Percentiles rank a stretch among this genome's conserved stretches.
These are phyloP conservation scores for Malurus cyaneus DNA, from an alignment of 2,113 vertebrate species.

Conservation along the genomic window DNA sequence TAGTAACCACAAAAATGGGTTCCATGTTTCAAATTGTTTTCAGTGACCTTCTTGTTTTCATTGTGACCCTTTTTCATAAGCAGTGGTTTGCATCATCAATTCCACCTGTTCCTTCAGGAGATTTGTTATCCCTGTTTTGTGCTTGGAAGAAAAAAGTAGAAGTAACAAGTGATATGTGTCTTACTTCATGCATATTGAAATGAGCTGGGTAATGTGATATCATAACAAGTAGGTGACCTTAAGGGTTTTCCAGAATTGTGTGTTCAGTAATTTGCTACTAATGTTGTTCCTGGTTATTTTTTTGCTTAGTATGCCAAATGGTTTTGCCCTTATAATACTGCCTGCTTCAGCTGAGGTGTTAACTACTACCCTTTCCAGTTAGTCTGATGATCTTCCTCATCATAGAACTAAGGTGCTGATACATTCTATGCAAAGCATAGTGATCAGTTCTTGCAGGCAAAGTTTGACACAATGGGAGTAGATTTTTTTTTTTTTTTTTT, in stretches of 20 bases:
- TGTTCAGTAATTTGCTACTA: background rate
- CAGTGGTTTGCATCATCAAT: background rate
- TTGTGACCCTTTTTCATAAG: background rate
- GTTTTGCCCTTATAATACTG: background rate
- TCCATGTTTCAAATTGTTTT: background rate
- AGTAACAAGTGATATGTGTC: background rate
- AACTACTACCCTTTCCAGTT: background rate
- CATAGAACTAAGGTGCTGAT: background rate
- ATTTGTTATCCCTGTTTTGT: background rate
- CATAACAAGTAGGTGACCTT: background rate
- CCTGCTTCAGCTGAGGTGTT: background rate
- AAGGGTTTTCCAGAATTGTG: background rate
- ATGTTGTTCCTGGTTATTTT: background rate
- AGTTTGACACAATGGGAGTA: background rate
- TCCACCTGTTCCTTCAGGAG: constrained; percentile 6
- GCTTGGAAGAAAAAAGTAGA: background rate
- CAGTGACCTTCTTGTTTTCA: background rate
- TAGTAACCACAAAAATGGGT: constrained; percentile 15
- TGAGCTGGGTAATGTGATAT: background rate
- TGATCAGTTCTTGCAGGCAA: background rate
- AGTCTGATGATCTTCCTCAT: background rate
- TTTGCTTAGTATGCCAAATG: background rate
- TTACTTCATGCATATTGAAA: background rate
- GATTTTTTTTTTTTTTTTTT: background rate
- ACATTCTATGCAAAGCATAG: background rate